Conservation (phyloP, 1,140 invertebrate species). For the Drosophila eugracilis region DNA sequence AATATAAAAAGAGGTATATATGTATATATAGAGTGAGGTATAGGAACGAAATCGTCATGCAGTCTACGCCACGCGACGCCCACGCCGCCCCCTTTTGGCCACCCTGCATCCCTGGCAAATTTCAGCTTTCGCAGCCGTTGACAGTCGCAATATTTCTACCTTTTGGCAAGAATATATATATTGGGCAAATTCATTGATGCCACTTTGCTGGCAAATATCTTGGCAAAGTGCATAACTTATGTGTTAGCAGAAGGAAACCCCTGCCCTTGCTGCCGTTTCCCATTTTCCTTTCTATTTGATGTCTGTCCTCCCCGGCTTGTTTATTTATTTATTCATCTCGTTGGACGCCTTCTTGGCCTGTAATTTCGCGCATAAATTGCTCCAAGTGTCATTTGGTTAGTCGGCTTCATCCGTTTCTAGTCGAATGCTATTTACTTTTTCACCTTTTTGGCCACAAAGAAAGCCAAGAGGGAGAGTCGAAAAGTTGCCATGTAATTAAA, state of each 20-base stretch:
- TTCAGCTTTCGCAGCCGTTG: conserved; percentile 67
- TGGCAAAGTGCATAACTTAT: conserved; percentile 68
- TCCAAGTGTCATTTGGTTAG: conserved; percentile 54
- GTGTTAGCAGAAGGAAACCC: conserved; percentile 10
- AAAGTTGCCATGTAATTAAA: conserved; percentile 80
- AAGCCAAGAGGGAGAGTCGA: conserved; percentile 13
- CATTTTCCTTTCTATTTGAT: conserved; percentile 71
- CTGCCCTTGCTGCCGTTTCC: neutral
- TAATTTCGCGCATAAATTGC: conserved; percentile 81
- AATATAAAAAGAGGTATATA: conserved; percentile 26
- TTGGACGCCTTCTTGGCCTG: conserved; percentile 68
- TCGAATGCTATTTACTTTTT: conserved; percentile 20
- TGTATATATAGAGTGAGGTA: neutral
- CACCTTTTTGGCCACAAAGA: conserved; percentile 37
- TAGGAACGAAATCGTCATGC: conserved; percentile 65
- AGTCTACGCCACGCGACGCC: conserved; percentile 81
- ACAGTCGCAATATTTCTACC: conserved; percentile 76
- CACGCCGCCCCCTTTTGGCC: conserved; percentile 33
- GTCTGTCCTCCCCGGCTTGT: conserved; percentile 65
- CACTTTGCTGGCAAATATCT: conserved; percentile 76
- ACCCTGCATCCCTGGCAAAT: conserved; percentile 41
- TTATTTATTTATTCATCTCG: conserved; percentile 64
- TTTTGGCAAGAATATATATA: conserved; percentile 25
- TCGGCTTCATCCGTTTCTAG: conserved; percentile 34
- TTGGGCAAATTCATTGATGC: conserved; percentile 72